Evolutionary conservation across 2,888 invertebrate genomes (phyloP), one percentile per base, ranked within the genome.

Genomic region (Diachrysia chrysitis): DNA sequence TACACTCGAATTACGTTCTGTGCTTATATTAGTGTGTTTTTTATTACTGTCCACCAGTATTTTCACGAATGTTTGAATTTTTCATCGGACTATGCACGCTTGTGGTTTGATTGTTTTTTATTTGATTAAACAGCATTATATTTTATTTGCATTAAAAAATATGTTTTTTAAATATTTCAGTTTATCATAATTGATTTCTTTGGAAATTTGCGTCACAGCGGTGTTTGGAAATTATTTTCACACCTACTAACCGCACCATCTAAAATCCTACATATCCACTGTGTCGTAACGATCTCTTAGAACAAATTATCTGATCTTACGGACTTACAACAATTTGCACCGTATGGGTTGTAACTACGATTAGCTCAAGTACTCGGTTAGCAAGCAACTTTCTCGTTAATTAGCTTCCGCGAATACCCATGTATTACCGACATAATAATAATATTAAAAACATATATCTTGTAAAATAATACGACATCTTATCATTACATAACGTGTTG

Each of bases 401-500:
- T 42, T 32, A n/a, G 1, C 42, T 42, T 42, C 5, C 5, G n/a
- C 7, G 6, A 37, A n/a, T 10, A 32, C 2, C 32, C n/a, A 16
- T 42, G 42, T 42, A 16, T n/a, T n/a, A 42, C 16, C 16, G 16
- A 4, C 37, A 37, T 16, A 37, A 14, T 37, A 2, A 16, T 32
- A 32, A 2, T 10, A 37, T 14, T n/a, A 42, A n/a, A 7, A 42
- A n/a, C 16, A n/a, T 42, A 42, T n/a, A 42, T 42, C n/a, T 32
- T 35, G 61, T 71, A 54, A 53, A 56, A 62, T 59, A 19, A 54
- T 29, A 35, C 76, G 25, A 32, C 46, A 54, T 58, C 63, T 32
- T 10, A 63, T 46, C 10, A 42, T 42, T 53, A 70, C 48, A 4
- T 16, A 48, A 42, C 12, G 29, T 51, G 12, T 25, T 25, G 19